Percentiles rank a stretch among this genome's conserved stretches.
These are phyloP conservation scores for Leptoclinus maculatus DNA, from an alignment of 2,797 vertebrate species.

Conservation along the genomic window DNA sequence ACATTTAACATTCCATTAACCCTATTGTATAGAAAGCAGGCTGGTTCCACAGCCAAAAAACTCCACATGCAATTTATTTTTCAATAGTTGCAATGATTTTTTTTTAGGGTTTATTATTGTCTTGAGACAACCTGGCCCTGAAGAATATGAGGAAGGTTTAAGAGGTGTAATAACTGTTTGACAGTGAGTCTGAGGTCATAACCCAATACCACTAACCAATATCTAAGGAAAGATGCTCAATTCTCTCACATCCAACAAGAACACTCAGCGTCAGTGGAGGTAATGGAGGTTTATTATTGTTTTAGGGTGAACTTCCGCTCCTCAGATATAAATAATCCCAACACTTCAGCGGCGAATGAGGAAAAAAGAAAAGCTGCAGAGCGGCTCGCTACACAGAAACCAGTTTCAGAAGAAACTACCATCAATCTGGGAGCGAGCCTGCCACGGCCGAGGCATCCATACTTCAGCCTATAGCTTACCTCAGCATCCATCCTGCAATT, in stretches of 20 bases:
- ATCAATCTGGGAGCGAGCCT: slow-evolving; percentile 69
- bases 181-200: slow-evolving; percentile 12
- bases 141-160: neutral
- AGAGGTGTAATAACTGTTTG: slow-evolving; percentile 31
- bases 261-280: slow-evolving; percentile 25
- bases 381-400: slow-evolving; percentile 49
- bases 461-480: slow-evolving; percentile 75
- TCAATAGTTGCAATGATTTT: neutral
- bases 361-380: slow-evolving; percentile 50
- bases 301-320: slow-evolving; percentile 37
- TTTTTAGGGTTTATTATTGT: neutral
- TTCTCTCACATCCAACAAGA: slow-evolving; percentile 43
- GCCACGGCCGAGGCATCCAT: slow-evolving; percentile 56
- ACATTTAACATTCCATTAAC: too few relatives aligned
- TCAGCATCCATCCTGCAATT: slow-evolving; percentile 82
- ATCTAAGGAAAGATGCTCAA: slow-evolving; percentile 20
- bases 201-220: slow-evolving; percentile 26
- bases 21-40: too few relatives aligned
- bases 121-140: neutral
- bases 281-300: slow-evolving; percentile 51
- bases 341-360: slow-evolving; percentile 16
- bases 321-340: slow-evolving; percentile 51
- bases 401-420: slow-evolving; percentile 48
- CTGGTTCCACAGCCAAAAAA: neutral
- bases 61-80: neutral